Base-by-base conservation (phyloP, 2,888 invertebrate species). In the Netelia virgata region DNA sequence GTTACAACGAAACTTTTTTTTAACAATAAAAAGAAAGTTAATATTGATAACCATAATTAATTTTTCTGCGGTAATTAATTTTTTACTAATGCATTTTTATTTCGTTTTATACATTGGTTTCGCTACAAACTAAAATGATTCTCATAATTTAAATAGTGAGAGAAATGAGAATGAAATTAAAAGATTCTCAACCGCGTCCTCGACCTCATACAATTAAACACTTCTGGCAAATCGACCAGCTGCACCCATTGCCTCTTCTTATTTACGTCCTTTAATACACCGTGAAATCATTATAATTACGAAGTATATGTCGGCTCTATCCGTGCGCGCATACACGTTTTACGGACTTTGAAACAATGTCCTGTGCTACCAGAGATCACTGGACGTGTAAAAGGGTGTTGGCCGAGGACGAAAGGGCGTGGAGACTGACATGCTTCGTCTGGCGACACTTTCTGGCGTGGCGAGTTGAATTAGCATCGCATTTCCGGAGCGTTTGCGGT, bases 241-340 rank as follows among this genome's bases (percentile, higher is more conserved):
- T 87, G 84, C 87, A 84, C 88, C 88, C 86, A 86, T 69, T 82
- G 43, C 57, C 76, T 68, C 75, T 82, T 68, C 82, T 43, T 82
- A 86, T 88, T 66, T 79, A 53, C 77, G 87, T 88, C 85, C 86
- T 88, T 28, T 89, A 90, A 91, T 90, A 90, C 88, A 88, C 88
- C 89, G 87, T 90, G 90, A 91, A 91, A 90, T 89, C 87, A 91
- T 89, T 90, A 89, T 90, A 91, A 92, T 92, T 91, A 88, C 88
- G 86, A 88, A 85, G 81, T 86, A 18, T 55, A 63, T 59, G 57
- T 47, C 68, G 57, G 36, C n/a, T n/a, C 53, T 66, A 72, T 28
- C 69, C 11, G 18, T 14, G 6, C 28, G 20, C n/a, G 14, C n/a
- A 53, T 23, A 50, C 55, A 64, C 16, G 41, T 59, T 47, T 47